Base-by-base conservation (phyloP, 2,888 invertebrate genomes). In the Ichneumon xanthorius region DNA sequence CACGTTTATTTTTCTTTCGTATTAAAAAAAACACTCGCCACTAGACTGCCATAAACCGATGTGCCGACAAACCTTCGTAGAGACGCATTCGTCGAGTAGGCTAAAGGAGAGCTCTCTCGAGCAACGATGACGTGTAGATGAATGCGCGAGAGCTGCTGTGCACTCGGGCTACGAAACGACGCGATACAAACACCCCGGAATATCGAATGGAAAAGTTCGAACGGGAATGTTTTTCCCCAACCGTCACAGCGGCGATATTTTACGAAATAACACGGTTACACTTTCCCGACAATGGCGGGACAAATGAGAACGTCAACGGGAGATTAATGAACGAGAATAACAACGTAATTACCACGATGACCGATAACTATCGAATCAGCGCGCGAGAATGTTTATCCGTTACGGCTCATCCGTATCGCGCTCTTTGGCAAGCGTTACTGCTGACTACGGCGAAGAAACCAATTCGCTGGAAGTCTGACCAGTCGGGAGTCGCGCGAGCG, bases 381-480 rank as follows among this genome's bases (percentile, higher is more conserved):
- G 22, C 72, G 14, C 19, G n/a, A 30, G 40, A 14, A 53, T 22
- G 37, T 9, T 33, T 37, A 26, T 4, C 26, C 50, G 37, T 45
- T 61, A 53, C 68, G 61, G 61, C 53, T 82, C 81, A 84, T 85
- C 86, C 81, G 86, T 75, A 77, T 88, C 72, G 77, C 70, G 79
- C 82, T 40, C 70, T 85, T 75, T 87, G 83, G 85, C 87, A 82
- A 68, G 82, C 76, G 81, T 75, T 81, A 88, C 87, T 87, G 87
- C 22, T 1, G 7, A 33, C 68, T 58, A 71, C 50, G 67, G 58
- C 19, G 22, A 33, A 5, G n/a, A 50, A 50, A 45, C 63, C 78
- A 33, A 82, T 75, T 82, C 85, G 85, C 82, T 77, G 63, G 63
- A 63, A 63, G 37, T 63, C 16, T 16, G 63, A 58, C 22, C 22